Conservation (phyloP, 2,113 vertebrate genomes). For the Charadrius vociferus region DNA sequence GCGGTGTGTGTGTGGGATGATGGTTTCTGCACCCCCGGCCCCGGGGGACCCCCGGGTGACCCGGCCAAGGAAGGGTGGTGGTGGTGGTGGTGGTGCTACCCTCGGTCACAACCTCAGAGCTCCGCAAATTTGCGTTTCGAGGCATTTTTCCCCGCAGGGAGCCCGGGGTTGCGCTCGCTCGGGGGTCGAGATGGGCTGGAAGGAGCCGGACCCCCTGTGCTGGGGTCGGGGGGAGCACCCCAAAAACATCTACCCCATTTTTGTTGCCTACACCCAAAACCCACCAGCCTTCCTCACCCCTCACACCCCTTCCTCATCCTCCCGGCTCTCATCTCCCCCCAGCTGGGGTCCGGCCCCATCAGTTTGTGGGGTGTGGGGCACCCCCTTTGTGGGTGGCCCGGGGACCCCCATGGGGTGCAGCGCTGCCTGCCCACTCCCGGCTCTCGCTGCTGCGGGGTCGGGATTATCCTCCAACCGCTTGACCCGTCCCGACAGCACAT, state of each 20-base stretch:
- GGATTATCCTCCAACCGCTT: background rate
- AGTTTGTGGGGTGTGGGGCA: background rate
- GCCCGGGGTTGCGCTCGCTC: fast-evolving
- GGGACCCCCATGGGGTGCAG: background rate
- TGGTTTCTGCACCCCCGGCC: background rate
- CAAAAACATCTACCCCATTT: background rate
- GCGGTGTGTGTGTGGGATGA: background rate
- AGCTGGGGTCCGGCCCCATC: background rate
- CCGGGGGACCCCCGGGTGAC: background rate
- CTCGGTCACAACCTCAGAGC: background rate
- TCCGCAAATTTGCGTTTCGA: background rate
- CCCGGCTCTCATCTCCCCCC: background rate
- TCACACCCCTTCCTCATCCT: background rate
- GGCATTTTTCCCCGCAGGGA: background rate
- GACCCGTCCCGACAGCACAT: background rate
- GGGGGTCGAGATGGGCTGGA: fast-evolving
- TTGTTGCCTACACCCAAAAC: background rate
- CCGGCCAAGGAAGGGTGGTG: background rate
- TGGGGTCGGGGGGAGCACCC: no score
- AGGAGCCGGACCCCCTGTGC: background rate
- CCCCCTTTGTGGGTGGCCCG: fast-evolving
- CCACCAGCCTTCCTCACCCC: background rate
- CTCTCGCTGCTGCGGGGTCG: background rate
- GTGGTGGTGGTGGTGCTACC: background rate
- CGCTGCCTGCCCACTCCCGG: background rate